Evolutionary conservation across 2,888 invertebrate species (phyloP).

Genomic region (Drosophila pseudotalamancana): DNA sequence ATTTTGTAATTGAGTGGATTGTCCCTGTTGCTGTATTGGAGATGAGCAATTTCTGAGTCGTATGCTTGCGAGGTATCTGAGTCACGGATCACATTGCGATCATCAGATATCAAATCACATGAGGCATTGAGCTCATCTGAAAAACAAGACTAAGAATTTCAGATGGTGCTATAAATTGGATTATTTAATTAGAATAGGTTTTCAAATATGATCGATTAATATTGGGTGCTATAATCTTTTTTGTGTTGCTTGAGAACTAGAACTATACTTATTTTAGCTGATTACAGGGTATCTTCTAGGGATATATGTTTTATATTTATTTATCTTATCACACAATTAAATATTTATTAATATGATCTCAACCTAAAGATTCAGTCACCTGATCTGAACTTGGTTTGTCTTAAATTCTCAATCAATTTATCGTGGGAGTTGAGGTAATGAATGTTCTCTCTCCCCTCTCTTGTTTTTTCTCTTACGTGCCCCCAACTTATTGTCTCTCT

Average conservation of each 20-base stretch:
- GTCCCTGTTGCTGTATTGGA: constrained; percentile 8
- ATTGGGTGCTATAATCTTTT: too few species aligned
- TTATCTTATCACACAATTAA: too few species aligned
- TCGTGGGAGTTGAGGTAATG: constrained; percentile 25
- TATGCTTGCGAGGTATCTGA: neutral
- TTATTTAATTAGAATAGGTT: neutral
- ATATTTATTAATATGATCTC: too few species aligned
- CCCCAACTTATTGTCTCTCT: neutral
- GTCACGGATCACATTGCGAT: constrained; percentile 22
- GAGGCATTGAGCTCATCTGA: constrained; percentile 3
- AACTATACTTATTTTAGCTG: too few species aligned
- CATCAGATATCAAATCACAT: constrained; percentile 26
- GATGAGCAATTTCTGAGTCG: constrained; percentile 36
- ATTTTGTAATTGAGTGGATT: constrained; percentile 34
- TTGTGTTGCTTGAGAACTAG: too few species aligned
- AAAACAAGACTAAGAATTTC: neutral
- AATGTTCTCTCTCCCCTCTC: neutral
- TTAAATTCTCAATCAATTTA: neutral
- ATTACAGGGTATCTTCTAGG: too few species aligned
- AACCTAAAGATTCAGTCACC: neutral
- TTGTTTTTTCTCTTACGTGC: neutral
- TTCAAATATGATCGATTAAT: too few species aligned
- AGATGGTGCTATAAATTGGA: too few species aligned
- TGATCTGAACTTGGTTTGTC: neutral
- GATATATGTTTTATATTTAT: too few species aligned